phyloP scores from a whole-genome alignment of 2,888 invertebrate genomes.

The Hypercompe scribonia region DNA sequence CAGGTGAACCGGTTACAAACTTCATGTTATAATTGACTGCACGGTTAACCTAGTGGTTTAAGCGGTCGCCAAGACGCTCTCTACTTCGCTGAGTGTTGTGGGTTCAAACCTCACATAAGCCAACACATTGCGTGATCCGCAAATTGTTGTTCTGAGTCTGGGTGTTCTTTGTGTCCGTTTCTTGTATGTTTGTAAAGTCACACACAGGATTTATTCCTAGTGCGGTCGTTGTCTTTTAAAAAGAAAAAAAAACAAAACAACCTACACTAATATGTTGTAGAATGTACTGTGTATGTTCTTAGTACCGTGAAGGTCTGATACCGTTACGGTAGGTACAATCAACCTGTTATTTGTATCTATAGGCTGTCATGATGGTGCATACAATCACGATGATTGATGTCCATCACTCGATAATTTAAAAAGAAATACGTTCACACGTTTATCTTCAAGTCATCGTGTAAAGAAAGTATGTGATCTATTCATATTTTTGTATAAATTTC shows the following conservation, averaged over 20 bases:
- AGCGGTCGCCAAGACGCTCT: too few relatives aligned
- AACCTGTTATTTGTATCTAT: slow-evolving; percentile 1
- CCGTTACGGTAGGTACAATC: background rate
- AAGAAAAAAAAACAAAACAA: background rate
- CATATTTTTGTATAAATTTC: background rate
- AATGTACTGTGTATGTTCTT: background rate
- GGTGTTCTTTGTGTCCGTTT: too few relatives aligned
- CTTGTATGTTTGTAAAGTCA: too few relatives aligned
- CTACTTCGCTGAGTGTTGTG: too few relatives aligned
- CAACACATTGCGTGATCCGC: too few relatives aligned
- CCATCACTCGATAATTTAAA: background rate
- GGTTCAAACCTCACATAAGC: too few relatives aligned
- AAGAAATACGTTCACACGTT: slow-evolving; percentile 3
- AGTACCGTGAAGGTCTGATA: background rate
- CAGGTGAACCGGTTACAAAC: too few relatives aligned
- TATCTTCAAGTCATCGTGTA: background rate
- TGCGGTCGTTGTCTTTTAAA: too few relatives aligned
- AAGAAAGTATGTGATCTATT: background rate
- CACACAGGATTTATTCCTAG: too few relatives aligned
- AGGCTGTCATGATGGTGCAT: background rate
- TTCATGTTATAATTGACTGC: too few relatives aligned
- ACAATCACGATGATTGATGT: slow-evolving; percentile 1
- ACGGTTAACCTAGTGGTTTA: too few relatives aligned
- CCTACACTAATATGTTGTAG: background rate
- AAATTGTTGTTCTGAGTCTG: too few relatives aligned